phyloP scores from a whole-genome alignment of 2,113 vertebrate genomes.

The Pangasianodon hypophthalmus region DNA sequence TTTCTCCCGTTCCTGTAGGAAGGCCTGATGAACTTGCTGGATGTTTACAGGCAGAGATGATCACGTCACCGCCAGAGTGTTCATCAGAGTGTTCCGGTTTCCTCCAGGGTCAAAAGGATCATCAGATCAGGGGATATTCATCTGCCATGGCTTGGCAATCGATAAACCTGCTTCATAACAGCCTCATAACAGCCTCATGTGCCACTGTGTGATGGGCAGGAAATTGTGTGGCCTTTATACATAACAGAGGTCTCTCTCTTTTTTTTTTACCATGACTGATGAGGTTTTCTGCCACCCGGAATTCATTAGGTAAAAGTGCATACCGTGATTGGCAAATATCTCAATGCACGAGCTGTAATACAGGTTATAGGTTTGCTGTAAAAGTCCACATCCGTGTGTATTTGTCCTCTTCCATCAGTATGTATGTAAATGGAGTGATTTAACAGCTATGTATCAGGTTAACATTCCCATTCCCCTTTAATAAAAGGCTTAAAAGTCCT shows the following conservation, averaged over 20 bases:
- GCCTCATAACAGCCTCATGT: background rate
- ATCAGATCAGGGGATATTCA: background rate
- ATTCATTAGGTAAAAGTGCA: background rate
- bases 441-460: conserved; percentile 59
- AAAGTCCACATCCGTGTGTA: background rate
- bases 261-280: background rate
- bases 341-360: background rate
- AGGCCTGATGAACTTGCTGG: background rate
- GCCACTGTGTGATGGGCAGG: background rate
- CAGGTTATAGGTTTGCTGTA: background rate
- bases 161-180: background rate
- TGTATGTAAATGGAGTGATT: conserved; percentile 59
- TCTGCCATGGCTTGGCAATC: background rate
- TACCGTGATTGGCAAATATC: background rate
- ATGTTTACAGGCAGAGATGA: background rate
- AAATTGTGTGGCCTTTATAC: background rate
- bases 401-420: background rate
- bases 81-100: background rate
- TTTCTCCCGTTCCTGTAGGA: background rate
- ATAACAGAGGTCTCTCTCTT: background rate
- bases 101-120: background rate
- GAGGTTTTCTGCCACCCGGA: background rate
- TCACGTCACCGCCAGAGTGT: background rate
- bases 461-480: conserved; percentile 61
- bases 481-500: conserved; percentile 57